These are phyloP conservation scores for Passer domesticus DNA, from an alignment of 2,113 vertebrate species.

Conservation along the genomic window DNA sequence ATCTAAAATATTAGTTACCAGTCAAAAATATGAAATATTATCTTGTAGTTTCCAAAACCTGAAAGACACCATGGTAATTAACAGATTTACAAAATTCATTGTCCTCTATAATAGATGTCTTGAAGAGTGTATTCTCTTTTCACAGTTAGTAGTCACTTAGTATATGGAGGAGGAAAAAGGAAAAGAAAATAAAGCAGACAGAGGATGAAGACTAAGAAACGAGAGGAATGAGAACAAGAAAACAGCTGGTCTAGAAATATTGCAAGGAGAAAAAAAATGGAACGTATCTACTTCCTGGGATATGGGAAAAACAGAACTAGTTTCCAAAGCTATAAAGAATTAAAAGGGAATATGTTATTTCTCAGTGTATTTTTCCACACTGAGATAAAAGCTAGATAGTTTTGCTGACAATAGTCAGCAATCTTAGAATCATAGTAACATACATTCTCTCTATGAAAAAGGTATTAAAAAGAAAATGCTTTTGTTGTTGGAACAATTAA, in stretches of 20 bases:
- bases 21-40: neutral
- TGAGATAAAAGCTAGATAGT: neutral
- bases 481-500: neutral
- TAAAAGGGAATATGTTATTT: neutral
- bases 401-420: neutral
- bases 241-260: neutral
- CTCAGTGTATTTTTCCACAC: neutral
- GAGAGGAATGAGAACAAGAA: neutral
- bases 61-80: neutral
- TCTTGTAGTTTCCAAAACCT: neutral
- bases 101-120: neutral
- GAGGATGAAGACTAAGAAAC: neutral
- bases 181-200: fast-evolving
- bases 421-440: neutral
- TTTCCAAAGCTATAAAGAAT: neutral
- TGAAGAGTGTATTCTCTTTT: neutral
- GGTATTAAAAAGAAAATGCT: neutral
- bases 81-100: neutral
- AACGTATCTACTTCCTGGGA: neutral
- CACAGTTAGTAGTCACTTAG: neutral
- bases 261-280: neutral
- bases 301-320: neutral
- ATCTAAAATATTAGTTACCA: neutral
- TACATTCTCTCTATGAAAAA: neutral
- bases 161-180: fast-evolving